phyloP scores from a whole-genome alignment of 2,888 invertebrate species.

The Crepidodera aurea region DNA sequence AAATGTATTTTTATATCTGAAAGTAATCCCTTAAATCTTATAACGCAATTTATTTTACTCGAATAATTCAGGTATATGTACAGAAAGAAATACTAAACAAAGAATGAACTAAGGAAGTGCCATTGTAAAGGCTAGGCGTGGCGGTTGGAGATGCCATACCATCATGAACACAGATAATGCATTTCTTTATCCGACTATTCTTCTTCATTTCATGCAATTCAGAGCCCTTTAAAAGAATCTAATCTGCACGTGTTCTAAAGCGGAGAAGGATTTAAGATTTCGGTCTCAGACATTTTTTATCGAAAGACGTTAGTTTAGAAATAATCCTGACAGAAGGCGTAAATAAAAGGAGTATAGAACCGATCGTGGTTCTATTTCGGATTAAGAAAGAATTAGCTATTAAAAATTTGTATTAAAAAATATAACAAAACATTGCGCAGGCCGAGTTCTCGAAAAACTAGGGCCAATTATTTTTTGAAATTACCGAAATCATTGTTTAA shows the following conservation, averaged over 20 bases:
- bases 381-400: slow-evolving; percentile 10
- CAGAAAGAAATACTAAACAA: slow-evolving; percentile 41
- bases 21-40: slow-evolving; percentile 12
- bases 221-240: slow-evolving; percentile 23
- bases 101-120: slow-evolving; percentile 34
- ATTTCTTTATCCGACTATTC: slow-evolving; percentile 39
- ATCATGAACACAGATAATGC: slow-evolving; percentile 37
- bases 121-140: slow-evolving; percentile 27
- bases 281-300: slow-evolving; percentile 39
- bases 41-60: slow-evolving; percentile 41
- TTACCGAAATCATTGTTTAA: no score
- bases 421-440: no score
- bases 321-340: slow-evolving; percentile 35
- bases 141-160: slow-evolving; percentile 20
- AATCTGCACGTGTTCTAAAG: slow-evolving; percentile 21
- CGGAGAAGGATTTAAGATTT: slow-evolving; percentile 38
- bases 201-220: slow-evolving; percentile 43
- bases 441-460: no score
- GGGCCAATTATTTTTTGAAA: no score
- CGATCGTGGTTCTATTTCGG: slow-evolving; percentile 18
- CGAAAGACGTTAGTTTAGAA: slow-evolving; percentile 40
- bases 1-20: slow-evolving; percentile 41
- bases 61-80: slow-evolving; percentile 41
- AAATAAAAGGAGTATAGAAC: slow-evolving; percentile 16
- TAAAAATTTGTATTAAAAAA: no score